Base-by-base conservation (phyloP, 2,888 invertebrate species). In the Tiphia femorata region DNA sequence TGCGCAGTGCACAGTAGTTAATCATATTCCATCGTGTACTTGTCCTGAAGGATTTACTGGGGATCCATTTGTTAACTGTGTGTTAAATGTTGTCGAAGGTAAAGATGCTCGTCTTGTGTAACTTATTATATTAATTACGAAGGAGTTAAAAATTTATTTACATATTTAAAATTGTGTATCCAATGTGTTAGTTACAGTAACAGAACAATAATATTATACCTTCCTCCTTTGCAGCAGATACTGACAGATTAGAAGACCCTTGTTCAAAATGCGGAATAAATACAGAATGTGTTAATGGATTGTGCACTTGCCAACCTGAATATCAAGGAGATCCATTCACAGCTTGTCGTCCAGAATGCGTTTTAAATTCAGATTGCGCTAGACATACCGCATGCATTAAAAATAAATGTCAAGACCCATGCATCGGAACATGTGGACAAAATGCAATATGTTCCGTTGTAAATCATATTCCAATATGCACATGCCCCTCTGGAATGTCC, bases 301-400 rank as follows among this genome's bases (percentile, higher is more conserved):
- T 87, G 58, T 94, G 93, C 76, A 87, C 88, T 12, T 94, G 94
- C 75, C 78, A 90, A 51, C 84, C 86, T n/a, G 91, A 91, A 70
- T 92, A 91, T 77, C 87, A 88, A 53, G 93, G 93, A 37, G 91
- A 92, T 84, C 92, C 93, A 27, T 90, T 90, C 73, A 81, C 86
- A 23, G 90, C 90, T 17, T 93, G 93, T 75, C 87, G 91, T 63
- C 93, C 92, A 4, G 92, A 93, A 85, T 93, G 93, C 78, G 87
- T 92, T 10, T 85, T 90, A 14, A 93, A 90, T 77, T 87, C 87
- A 48, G 93, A 93, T 67, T 93, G 93, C 79, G 77, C 88, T 0
- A 73, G 86, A 55, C 86, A 91, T 67, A 89, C 86, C 73, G 90
- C 93, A 47, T 95, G 95, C 77, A 86, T 90, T 30, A 87, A 87